Conservation (phyloP, 1,140 invertebrate genomes). For the Gonioctena quinquepunctata region DNA sequence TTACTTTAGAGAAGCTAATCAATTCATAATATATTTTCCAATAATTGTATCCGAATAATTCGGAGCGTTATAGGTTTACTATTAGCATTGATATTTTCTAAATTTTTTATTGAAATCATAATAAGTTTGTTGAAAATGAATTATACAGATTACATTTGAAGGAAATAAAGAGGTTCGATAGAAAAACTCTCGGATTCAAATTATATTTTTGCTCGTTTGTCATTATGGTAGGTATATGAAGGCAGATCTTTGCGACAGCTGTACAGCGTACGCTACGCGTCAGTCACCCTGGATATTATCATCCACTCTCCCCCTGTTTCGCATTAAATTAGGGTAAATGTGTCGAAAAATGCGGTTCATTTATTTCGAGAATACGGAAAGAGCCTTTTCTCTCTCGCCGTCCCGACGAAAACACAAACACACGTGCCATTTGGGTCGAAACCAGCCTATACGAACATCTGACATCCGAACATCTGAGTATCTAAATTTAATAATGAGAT, state of each 20-base stretch:
- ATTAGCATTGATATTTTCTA: too few species aligned
- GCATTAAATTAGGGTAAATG: conserved; percentile 29
- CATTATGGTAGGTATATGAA: too few species aligned
- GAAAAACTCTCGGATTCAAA: background rate
- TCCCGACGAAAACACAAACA: background rate
- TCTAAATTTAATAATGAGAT: background rate
- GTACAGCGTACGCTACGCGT: background rate
- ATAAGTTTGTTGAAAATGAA: too few species aligned
- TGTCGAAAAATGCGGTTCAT: conserved; percentile 22
- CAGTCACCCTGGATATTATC: background rate
- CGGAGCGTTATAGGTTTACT: too few species aligned
- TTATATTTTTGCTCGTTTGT: background rate
- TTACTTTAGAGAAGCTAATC: too few species aligned
- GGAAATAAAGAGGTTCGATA: too few species aligned
- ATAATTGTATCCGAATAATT: too few species aligned
- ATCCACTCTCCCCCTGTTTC: conserved; percentile 14
- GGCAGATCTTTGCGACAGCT: conserved; percentile 9
- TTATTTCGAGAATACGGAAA: conserved; percentile 25
- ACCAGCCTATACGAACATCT: background rate
- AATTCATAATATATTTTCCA: too few species aligned
- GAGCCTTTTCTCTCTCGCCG: background rate
- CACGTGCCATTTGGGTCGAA: conserved; percentile 10
- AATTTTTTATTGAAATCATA: too few species aligned
- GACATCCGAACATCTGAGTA: background rate
- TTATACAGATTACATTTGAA: too few species aligned